These are phyloP conservation scores for Taurulus bubalis DNA, from an alignment of 2,113 vertebrate species.

Conservation along the genomic window DNA sequence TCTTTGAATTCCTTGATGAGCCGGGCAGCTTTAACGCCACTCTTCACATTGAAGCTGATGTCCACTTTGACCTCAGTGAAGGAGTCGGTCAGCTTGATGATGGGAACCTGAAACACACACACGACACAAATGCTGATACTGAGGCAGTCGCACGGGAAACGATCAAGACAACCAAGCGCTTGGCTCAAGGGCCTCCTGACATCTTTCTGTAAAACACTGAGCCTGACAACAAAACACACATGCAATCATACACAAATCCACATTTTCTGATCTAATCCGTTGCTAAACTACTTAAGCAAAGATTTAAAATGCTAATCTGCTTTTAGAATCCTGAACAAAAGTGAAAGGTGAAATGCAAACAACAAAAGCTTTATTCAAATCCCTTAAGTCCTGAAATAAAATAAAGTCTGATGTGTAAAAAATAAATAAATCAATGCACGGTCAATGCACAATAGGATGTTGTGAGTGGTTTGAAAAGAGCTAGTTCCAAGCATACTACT, in stretches of 20 bases:
- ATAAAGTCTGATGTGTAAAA: not conserved
- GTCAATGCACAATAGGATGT: not conserved
- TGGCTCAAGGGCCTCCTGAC: not conserved
- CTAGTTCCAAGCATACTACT: not conserved
- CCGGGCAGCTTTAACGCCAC: constrained; percentile 93
- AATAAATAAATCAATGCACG: not conserved
- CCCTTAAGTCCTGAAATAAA: not conserved
- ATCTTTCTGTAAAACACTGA: not conserved
- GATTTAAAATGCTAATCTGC: constrained; percentile 7
- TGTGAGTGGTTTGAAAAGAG: not conserved
- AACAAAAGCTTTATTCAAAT: constrained; percentile 9
- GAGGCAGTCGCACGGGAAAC: not conserved
- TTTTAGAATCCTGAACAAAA: constrained; percentile 9
- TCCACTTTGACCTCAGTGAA: constrained; percentile 99
- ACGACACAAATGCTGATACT: not conserved
- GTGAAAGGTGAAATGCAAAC: not conserved
- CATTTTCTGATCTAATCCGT: not conserved
- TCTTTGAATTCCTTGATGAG: constrained; percentile 99
- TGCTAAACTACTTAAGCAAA: constrained; percentile 6
- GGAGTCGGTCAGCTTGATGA: constrained; percentile 98
- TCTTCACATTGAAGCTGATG: constrained; percentile 99
- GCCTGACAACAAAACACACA: not conserved
- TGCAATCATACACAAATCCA: constrained; percentile 1
- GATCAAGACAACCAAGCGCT: not conserved
- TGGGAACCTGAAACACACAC: constrained; percentile 89